Evolutionary conservation across 2,888 invertebrate genomes (phyloP).

Genomic region (Lottia scabra): DNA sequence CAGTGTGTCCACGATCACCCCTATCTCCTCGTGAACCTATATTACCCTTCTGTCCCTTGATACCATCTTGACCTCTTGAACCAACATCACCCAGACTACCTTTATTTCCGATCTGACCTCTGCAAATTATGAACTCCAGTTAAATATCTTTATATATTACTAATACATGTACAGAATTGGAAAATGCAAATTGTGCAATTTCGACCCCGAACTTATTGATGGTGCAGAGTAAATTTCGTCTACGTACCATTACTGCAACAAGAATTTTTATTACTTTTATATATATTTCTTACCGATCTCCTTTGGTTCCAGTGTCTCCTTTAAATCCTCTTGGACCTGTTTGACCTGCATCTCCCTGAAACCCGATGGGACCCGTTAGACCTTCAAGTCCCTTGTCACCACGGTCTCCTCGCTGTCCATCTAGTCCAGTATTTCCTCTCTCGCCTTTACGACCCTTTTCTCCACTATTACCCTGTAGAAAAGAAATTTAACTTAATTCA

Average conservation of each 20-base stretch:
- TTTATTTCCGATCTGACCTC: slow-evolving; percentile 1
- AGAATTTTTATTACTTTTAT: too few relatives aligned
- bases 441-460: not conserved
- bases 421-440: not conserved
- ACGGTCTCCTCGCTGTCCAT: not conserved
- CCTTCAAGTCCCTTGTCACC: not conserved
- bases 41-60: not conserved
- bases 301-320: not conserved
- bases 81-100: slow-evolving; percentile 7
- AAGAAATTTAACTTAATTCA: not conserved
- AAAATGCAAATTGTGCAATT: too few relatives aligned
- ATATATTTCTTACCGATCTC: not conserved
- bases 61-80: slow-evolving; percentile 1
- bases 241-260: too few relatives aligned
- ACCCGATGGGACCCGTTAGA: not conserved
- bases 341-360: not conserved
- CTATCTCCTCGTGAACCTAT: not conserved
- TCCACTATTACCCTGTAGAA: not conserved
- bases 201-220: too few relatives aligned
- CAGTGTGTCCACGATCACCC: slow-evolving; percentile 6
- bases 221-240: too few relatives aligned
- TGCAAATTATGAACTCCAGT: not conserved
- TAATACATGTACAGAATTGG: too few relatives aligned
- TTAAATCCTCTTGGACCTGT: not conserved
- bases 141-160: too few relatives aligned